These are phyloP conservation scores for Rhyacophila evoluta DNA, from an alignment of 2,888 invertebrate genomes.

Conservation along the genomic window DNA sequence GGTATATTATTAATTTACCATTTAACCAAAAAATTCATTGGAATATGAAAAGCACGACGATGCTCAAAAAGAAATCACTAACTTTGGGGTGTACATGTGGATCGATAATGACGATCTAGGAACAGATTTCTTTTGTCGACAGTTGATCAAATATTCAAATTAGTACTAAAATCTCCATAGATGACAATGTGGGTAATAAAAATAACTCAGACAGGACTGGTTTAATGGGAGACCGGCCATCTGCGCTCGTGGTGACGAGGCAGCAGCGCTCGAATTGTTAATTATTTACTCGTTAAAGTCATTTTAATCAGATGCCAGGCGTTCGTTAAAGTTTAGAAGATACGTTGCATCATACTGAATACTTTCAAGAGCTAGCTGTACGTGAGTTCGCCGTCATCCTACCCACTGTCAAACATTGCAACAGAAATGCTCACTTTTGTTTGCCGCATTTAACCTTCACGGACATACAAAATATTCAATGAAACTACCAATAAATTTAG, in stretches of 20 bases:
- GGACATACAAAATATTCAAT: conserved; percentile 38
- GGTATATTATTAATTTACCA: no score
- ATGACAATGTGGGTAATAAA: conserved; percentile 11
- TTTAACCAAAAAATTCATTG: no score
- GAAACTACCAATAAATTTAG: conserved; percentile 34
- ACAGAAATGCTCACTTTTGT: conserved; percentile 28
- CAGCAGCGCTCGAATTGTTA: not conserved
- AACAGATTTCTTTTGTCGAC: no score
- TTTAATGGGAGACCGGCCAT: not conserved
- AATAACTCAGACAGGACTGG: not conserved
- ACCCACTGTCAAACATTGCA: conserved; percentile 44
- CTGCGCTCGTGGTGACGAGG: not conserved
- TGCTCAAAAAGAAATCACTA: no score
- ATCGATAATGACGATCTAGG: no score
- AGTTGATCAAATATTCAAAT: no score
- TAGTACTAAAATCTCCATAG: no score
- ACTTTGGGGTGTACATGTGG: no score
- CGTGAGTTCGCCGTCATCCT: conserved; percentile 19
- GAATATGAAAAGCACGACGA: no score
- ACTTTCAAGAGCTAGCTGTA: conserved; percentile 31
- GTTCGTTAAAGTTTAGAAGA: not conserved
- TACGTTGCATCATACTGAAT: conserved; percentile 37
- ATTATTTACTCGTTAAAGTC: not conserved
- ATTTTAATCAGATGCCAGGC: not conserved
- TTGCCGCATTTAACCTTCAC: conserved; percentile 41